Evolutionary conservation across 1,140 invertebrate genomes (phyloP).

Genomic region (Trialeurodes vaporariorum): DNA sequence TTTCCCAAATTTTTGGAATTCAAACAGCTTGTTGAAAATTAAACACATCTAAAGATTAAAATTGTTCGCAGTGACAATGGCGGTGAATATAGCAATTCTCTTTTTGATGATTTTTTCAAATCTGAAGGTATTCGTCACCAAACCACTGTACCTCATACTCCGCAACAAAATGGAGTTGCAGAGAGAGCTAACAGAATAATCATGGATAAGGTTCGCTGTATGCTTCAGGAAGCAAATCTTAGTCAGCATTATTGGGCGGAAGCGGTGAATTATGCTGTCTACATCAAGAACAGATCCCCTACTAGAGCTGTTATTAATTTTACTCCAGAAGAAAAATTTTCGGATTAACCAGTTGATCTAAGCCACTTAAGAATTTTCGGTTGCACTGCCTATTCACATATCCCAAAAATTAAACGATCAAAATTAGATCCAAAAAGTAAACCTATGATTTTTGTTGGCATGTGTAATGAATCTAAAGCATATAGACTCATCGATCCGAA

Average conservation of each 20-base stretch:
- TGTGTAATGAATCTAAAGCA: background rate
- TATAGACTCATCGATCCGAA: slow-evolving; percentile 3
- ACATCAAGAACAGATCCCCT: background rate
- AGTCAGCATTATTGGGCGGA: slow-evolving; percentile 19
- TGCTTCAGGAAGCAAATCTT: slow-evolving; percentile 29
- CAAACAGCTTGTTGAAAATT: background rate
- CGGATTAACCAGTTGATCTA: too few relatives aligned
- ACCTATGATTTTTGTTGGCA: slow-evolving; percentile 14
- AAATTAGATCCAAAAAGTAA: slow-evolving; percentile 10
- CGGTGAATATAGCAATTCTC: background rate
- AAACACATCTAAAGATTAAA: background rate
- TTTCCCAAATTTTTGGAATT: background rate
- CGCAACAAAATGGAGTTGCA: slow-evolving; percentile 37
- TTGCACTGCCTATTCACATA: slow-evolving; percentile 13
- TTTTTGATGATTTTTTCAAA: background rate
- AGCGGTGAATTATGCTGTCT: background rate
- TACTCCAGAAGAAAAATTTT: background rate
- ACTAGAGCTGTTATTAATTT: background rate
- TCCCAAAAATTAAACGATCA: slow-evolving; percentile 7
- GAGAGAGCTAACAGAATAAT: slow-evolving; percentile 34
- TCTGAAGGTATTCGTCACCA: background rate
- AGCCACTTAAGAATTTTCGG: slow-evolving; percentile 14
- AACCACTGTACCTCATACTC: slow-evolving; percentile 12
- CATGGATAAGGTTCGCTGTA: slow-evolving; percentile 30
- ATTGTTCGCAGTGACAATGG: background rate